Conservation (phyloP, 2,797 vertebrate genomes). For the Propithecus deckenii region DNA sequence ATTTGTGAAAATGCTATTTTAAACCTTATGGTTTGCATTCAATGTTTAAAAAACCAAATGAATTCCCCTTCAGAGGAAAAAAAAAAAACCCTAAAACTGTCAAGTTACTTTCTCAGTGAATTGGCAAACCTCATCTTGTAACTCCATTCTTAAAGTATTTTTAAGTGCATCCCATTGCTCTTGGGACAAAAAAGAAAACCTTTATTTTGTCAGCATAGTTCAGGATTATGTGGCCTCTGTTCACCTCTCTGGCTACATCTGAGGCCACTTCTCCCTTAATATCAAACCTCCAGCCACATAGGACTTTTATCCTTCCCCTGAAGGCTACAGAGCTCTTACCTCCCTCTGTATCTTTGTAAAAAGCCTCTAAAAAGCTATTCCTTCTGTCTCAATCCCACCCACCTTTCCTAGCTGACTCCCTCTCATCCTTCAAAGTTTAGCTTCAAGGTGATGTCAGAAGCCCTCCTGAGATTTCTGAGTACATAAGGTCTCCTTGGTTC, state of each 20-base stretch:
- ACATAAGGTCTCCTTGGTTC: not conserved
- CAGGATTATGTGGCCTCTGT: not conserved
- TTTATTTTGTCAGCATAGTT: not conserved
- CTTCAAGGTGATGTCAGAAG: slow-evolving; percentile 1
- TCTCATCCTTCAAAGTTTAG: not conserved
- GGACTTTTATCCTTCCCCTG: not conserved
- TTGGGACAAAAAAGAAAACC: slow-evolving; percentile 37
- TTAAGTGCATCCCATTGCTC: not conserved
- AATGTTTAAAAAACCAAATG: slow-evolving; percentile 38
- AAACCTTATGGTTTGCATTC: not conserved
- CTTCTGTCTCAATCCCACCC: not conserved
- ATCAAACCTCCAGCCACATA: not conserved
- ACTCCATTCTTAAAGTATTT: not conserved
- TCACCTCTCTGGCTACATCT: not conserved
- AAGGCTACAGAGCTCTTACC: not conserved
- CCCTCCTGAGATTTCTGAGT: not conserved
- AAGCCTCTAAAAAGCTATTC: not conserved
- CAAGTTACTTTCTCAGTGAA: not conserved
- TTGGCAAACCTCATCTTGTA: not conserved
- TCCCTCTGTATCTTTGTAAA: not conserved
- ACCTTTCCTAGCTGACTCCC: not conserved
- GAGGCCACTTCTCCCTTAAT: not conserved
- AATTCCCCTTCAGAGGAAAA: not conserved
- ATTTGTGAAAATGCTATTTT: slow-evolving; percentile 27
- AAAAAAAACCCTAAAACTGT: not conserved